Evolutionary conservation across 2,888 invertebrate species (phyloP).

Genomic region (Noctua fimbriata): DNA sequence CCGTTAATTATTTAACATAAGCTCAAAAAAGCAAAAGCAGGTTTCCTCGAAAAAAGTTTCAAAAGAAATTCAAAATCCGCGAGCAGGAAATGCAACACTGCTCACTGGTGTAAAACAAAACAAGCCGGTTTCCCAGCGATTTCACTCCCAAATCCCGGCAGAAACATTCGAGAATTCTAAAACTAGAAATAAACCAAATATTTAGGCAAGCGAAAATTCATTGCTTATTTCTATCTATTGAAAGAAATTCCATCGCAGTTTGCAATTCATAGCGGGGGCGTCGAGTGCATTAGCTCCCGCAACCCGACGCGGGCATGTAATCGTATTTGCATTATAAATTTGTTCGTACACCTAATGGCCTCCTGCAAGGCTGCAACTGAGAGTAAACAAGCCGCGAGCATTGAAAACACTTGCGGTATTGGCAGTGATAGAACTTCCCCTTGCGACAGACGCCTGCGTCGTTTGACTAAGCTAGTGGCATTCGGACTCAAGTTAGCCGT

Average conservation of each 20-base stretch:
- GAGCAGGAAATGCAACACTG: conserved; percentile 42
- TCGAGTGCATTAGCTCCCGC: conserved; percentile 86
- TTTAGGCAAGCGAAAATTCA: conserved; percentile 64
- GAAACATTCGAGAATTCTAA: conserved; percentile 48
- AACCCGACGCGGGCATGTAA: conserved; percentile 82
- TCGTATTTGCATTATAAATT: conserved; percentile 90
- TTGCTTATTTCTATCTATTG: conserved; percentile 79
- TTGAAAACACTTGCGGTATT: conserved; percentile 69
- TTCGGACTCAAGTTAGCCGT: conserved; percentile 5
- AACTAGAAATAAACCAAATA: conserved; percentile 56
- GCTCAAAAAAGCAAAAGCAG: background rate
- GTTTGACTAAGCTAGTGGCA: conserved; percentile 29
- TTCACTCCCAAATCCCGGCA: conserved; percentile 54
- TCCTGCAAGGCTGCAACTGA: conserved; percentile 80
- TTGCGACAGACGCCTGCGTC: conserved; percentile 37
- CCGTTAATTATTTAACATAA: conserved; percentile 2
- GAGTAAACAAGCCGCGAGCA: conserved; percentile 77
- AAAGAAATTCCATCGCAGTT: conserved; percentile 82
- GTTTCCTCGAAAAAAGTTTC: conserved; percentile 6
- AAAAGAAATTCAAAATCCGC: conserved; percentile 43
- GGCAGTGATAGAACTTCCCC: conserved; percentile 63
- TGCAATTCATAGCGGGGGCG: conserved; percentile 84
- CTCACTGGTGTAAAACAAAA: conserved; percentile 47
- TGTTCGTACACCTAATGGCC: conserved; percentile 87
- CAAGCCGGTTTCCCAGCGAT: conserved; percentile 40